Conservation (phyloP, 1,140 invertebrate genomes). For the Asbolus verrucosus region DNA sequence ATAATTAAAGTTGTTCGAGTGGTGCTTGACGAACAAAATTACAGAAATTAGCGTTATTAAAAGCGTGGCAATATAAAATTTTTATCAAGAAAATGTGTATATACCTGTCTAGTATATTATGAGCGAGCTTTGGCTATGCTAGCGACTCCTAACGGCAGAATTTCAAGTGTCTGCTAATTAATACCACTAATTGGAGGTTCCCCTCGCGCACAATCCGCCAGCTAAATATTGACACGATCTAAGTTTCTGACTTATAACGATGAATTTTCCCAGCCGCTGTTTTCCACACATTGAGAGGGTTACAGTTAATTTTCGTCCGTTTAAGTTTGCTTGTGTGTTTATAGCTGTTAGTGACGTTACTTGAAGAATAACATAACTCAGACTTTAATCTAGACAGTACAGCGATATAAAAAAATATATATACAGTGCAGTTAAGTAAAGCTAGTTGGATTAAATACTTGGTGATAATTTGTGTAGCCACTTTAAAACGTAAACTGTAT, state of each 20-base stretch:
- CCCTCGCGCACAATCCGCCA: slow-evolving; percentile 54
- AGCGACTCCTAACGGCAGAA: slow-evolving; percentile 56
- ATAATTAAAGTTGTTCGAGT: slow-evolving; percentile 39
- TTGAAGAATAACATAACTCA: background rate
- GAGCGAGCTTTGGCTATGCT: slow-evolving; percentile 8
- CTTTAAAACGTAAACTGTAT: too few species aligned
- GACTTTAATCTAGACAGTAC: too few species aligned
- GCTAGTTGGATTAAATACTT: too few species aligned
- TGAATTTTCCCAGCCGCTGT: slow-evolving; percentile 19
- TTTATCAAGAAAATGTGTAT: slow-evolving; percentile 26
- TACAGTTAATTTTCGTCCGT: slow-evolving; percentile 49
- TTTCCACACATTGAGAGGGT: slow-evolving; percentile 46
- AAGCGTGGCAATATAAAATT: slow-evolving; percentile 38
- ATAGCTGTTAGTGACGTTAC: slow-evolving; percentile 9
- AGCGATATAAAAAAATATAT: too few species aligned
- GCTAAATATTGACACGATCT: slow-evolving; percentile 22
- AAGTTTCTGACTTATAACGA: slow-evolving; percentile 9
- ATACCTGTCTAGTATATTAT: slow-evolving; percentile 23
- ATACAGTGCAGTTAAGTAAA: too few species aligned
- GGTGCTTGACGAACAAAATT: slow-evolving; percentile 30
- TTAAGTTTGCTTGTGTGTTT: slow-evolving; percentile 46
- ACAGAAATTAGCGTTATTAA: slow-evolving; percentile 44
- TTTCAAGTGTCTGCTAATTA: slow-evolving; percentile 64
- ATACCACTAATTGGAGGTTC: slow-evolving; percentile 64
- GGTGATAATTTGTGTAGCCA: too few species aligned